Conservation (phyloP, 2,888 invertebrate species). For the Netelia inedita region DNA sequence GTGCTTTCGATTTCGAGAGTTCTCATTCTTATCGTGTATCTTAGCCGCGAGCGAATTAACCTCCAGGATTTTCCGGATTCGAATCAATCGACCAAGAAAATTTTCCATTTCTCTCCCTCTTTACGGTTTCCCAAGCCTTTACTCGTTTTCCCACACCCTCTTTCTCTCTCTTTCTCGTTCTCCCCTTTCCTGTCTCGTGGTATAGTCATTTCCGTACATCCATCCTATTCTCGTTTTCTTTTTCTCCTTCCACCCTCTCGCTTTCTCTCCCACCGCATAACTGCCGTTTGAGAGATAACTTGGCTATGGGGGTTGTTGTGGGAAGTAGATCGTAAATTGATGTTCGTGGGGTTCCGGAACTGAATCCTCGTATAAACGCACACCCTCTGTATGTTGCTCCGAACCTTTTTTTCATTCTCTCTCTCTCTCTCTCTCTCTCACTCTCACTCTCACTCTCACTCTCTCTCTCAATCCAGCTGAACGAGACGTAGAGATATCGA, state of each 20-base stretch:
- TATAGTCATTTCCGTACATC: constrained; percentile 27
- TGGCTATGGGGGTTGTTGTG: constrained; percentile 46
- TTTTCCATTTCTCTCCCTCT: constrained; percentile 42
- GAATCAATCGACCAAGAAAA: constrained; percentile 62
- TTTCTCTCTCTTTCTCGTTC: constrained; percentile 19
- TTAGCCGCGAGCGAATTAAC: constrained; percentile 42
- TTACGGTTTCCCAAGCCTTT: constrained; percentile 10
- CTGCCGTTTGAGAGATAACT: constrained; percentile 57
- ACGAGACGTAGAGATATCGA: not conserved
- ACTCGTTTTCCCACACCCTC: constrained; percentile 8
- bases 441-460: not conserved
- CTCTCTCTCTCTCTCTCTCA: not conserved
- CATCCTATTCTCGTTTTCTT: not conserved
- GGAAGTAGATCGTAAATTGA: constrained; percentile 63
- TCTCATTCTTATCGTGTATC: constrained; percentile 55
- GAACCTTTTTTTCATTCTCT: constrained; percentile 28
- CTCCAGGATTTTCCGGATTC: constrained; percentile 48
- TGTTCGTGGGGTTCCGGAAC: constrained; percentile 11
- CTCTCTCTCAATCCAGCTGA: not conserved
- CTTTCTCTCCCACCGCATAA: constrained; percentile 18
- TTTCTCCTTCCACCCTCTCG: not conserved
- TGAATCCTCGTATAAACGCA: constrained; percentile 2
- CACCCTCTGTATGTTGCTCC: constrained; percentile 15
- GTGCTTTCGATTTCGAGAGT: constrained; percentile 39
- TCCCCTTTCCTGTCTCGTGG: constrained; percentile 27